Conservation (phyloP, 2,888 invertebrate species). For the Mimumesa dahlbomi region DNA sequence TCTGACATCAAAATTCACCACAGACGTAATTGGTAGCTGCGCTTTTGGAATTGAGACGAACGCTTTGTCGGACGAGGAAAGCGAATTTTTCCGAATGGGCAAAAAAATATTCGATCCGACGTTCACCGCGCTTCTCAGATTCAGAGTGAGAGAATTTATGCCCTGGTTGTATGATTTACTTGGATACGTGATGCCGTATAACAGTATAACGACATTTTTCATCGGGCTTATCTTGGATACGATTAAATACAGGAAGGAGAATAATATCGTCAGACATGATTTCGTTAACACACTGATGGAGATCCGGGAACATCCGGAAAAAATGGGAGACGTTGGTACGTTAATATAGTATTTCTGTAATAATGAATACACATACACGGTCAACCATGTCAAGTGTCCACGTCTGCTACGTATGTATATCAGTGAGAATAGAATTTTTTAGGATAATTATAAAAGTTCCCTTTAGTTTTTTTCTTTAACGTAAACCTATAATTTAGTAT, state of each 20-base stretch:
- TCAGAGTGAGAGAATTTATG: constrained; percentile 23
- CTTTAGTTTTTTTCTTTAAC: too few relatives aligned
- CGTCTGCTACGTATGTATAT: too few relatives aligned
- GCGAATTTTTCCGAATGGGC: constrained; percentile 76
- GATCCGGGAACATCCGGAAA: constrained; percentile 64
- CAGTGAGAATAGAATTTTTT: too few relatives aligned
- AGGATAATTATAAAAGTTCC: neutral
- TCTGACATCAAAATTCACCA: constrained; percentile 76
- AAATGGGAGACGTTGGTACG: constrained; percentile 61
- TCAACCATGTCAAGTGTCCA: too few relatives aligned
- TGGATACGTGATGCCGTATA: constrained; percentile 51
- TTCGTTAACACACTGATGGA: constrained; percentile 79
- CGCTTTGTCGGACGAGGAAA: constrained; percentile 70
- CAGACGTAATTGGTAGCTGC: constrained; percentile 79
- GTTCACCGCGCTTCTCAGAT: constrained; percentile 19
- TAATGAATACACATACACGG: too few relatives aligned
- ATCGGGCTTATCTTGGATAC: constrained; percentile 70
- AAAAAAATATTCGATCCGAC: constrained; percentile 61
- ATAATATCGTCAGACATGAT: constrained; percentile 78
- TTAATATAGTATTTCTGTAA: neutral
- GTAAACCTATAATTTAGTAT: too few relatives aligned
- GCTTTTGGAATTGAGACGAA: constrained; percentile 79
- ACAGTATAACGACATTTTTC: constrained; percentile 71
- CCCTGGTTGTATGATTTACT: constrained; percentile 62
- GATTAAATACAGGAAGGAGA: constrained; percentile 75